A percentile compares a stretch with the other conserved stretches of the same genome.
These are phyloP conservation scores for Eidolon dupreanum DNA, from an alignment of 2,797 vertebrate species.

Conservation along the genomic window DNA sequence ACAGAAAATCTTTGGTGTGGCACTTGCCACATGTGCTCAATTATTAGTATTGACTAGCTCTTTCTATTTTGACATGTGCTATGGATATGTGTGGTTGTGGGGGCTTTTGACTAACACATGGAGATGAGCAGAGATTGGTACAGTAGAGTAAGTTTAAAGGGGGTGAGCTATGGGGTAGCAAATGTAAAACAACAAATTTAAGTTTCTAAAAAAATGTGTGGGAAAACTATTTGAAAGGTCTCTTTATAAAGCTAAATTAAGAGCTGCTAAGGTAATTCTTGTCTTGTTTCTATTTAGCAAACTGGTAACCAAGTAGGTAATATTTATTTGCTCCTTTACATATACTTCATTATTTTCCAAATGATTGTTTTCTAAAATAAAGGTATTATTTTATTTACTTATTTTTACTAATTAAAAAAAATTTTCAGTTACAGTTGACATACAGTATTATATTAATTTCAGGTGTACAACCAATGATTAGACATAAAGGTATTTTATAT, in stretches of 20 bases:
- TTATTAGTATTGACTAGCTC: neutral
- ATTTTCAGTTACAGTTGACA: too few relatives aligned
- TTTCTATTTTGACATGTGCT: neutral
- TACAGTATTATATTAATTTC: too few relatives aligned
- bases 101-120: neutral
- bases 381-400: neutral
- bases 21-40: neutral
- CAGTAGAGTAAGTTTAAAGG: neutral
- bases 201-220: slow-evolving; percentile 17
- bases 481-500: neutral
- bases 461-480: too few relatives aligned
- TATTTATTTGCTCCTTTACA: slow-evolving; percentile 25
- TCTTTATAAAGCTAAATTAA: slow-evolving; percentile 42
- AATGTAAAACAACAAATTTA: neutral
- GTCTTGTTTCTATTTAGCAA: neutral
- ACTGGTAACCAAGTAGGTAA: neutral
- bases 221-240: neutral
- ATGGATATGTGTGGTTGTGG: neutral
- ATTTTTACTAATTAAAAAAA: too few relatives aligned
- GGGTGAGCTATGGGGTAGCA: neutral
- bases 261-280: neutral
- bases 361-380: slow-evolving; percentile 46
- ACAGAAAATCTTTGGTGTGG: neutral
- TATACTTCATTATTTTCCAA: slow-evolving; percentile 39
- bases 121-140: neutral